phyloP scores from a whole-genome alignment of 2,888 invertebrate species.

The Megalurothrips usitatus region DNA sequence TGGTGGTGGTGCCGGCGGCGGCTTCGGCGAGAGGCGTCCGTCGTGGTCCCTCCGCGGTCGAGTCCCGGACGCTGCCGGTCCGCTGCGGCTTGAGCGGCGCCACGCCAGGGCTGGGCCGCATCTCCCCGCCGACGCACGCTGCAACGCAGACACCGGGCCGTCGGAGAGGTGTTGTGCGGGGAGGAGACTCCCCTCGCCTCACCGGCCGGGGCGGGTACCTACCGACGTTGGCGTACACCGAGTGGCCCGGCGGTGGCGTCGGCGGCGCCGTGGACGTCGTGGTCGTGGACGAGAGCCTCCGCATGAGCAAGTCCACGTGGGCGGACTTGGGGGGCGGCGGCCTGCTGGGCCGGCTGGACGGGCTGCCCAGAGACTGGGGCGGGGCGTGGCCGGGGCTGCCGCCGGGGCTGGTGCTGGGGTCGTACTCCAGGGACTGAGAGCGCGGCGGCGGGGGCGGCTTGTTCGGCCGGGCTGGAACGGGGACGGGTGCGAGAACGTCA shows the following conservation, averaged over 20 bases:
- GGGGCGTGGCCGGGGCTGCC: conserved; percentile 69
- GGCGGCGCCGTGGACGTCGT: conserved; percentile 36
- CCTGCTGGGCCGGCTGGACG: conserved; percentile 56
- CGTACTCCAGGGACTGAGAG: conserved; percentile 52
- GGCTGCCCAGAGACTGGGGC: conserved; percentile 42
- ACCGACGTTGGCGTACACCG: conserved; percentile 46
- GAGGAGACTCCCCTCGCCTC: too few relatives aligned
- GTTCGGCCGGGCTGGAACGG: conserved; percentile 50
- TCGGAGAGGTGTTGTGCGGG: too few relatives aligned
- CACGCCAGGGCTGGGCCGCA: conserved; percentile 27
- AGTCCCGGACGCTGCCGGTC: conserved; percentile 75
- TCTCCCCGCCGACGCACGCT: not conserved
- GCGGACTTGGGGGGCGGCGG: conserved; percentile 71
- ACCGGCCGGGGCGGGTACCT: too few relatives aligned
- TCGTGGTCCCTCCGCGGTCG: conserved; percentile 52
- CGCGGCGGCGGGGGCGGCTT: conserved; percentile 78
- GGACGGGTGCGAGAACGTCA: too few relatives aligned
- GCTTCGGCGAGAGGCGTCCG: conserved; percentile 40
- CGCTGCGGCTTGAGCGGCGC: conserved; percentile 80
- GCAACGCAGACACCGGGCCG: too few relatives aligned
- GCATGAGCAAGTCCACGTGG: conserved; percentile 46
- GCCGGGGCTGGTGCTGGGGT: conserved; percentile 43
- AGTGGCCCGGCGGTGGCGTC: conserved; percentile 44
- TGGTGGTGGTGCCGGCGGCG: conserved; percentile 24
- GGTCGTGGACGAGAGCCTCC: conserved; percentile 50